A percentile compares a stretch with the other conserved stretches of the same genome.
phyloP scores from a whole-genome alignment of 2,797 vertebrate species.

The Crax fasciolata region DNA sequence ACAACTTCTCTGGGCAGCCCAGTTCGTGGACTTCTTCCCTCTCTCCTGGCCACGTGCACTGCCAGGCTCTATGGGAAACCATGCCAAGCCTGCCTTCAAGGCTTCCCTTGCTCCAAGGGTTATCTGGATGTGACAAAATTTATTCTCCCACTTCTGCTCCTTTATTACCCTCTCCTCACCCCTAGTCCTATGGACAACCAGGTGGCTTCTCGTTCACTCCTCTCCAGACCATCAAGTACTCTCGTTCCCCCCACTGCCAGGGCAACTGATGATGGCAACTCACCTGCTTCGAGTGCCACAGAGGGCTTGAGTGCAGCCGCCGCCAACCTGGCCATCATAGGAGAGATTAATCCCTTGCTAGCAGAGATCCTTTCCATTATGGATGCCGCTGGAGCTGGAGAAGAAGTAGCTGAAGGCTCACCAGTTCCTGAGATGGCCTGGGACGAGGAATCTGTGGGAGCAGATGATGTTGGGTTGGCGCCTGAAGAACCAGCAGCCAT shows the following conservation, averaged over 20 bases:
- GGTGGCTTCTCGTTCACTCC: background rate
- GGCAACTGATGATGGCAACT: constrained; percentile 49
- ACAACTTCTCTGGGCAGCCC: no score
- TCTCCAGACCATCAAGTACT: background rate
- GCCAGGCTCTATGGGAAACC: background rate
- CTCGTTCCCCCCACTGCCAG: background rate
- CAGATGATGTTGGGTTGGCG: constrained; percentile 80
- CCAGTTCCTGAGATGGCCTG: constrained; percentile 86
- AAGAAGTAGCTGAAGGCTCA: constrained; percentile 85
- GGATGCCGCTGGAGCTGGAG: constrained; percentile 88
- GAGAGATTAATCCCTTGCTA: constrained; percentile 98
- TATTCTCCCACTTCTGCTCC: background rate
- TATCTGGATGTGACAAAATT: background rate
- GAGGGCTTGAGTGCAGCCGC: constrained; percentile 95
- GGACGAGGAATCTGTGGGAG: constrained; percentile 86
- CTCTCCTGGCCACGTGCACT: background rate
- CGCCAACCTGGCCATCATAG: constrained; percentile 98
- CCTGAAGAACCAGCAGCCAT: constrained; percentile 86
- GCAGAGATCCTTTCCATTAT: constrained; percentile 99
- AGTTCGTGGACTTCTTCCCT: background rate
- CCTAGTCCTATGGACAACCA: background rate
- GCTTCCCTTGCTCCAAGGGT: background rate
- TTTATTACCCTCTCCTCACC: background rate
- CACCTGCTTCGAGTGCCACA: constrained; percentile 90
- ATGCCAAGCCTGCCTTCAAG: background rate